Percentiles rank a stretch among this genome's conserved stretches.
phyloP scores from a whole-genome alignment of 2,113 vertebrate genomes.

The Myrmecobius fasciatus region DNA sequence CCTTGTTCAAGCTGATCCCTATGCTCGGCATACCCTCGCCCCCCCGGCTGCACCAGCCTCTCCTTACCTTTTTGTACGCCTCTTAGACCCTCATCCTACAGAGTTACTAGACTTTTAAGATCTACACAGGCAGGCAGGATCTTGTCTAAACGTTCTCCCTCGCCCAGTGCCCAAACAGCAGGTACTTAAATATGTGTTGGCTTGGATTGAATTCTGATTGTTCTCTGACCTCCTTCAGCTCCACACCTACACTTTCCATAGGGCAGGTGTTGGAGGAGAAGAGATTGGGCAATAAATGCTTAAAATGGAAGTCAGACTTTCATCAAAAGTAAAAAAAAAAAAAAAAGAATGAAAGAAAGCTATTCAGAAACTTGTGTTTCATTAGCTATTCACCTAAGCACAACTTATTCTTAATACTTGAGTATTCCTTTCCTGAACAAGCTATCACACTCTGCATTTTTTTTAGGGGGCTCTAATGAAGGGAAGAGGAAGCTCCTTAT shows the following conservation, averaged over 20 bases:
- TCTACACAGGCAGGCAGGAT: neutral
- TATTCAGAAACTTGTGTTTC: neutral
- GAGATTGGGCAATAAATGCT: neutral
- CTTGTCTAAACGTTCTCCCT: neutral
- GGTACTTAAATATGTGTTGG: neutral
- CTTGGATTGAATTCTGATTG: neutral
- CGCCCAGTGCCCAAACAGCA: neutral
- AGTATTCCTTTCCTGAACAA: neutral
- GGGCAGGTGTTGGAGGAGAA: neutral
- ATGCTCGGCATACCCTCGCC: neutral
- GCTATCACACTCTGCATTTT: neutral
- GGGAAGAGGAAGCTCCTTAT: neutral
- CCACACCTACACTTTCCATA: neutral
- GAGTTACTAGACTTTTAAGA: neutral
- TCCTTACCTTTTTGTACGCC: neutral
- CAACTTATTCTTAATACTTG: neutral
- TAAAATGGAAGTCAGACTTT: neutral
- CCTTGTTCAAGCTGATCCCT: neutral
- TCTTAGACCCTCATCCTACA: neutral
- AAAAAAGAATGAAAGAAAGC: neutral
- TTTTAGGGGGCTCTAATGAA: neutral
- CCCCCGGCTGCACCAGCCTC: neutral
- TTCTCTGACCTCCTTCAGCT: neutral
- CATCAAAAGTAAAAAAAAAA: neutral
- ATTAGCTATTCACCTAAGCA: neutral